These are phyloP conservation scores for Philopedon plagiatum DNA, from an alignment of 2,888 invertebrate genomes.

Conservation along the genomic window DNA sequence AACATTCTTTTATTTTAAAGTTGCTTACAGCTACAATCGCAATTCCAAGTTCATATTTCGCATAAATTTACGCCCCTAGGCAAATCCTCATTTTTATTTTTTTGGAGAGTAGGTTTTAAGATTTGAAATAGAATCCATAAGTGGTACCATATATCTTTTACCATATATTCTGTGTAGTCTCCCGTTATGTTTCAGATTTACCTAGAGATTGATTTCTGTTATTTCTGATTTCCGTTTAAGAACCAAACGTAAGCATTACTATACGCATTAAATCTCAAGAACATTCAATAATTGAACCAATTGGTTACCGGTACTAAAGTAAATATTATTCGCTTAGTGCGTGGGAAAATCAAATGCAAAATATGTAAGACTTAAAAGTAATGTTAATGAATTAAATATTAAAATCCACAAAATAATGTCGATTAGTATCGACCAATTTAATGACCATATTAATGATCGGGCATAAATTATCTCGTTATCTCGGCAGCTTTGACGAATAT, in stretches of 20 bases:
- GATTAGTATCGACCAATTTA: slow-evolving; percentile 13
- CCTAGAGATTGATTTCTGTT: slow-evolving; percentile 1
- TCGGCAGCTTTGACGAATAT: slow-evolving; percentile 3
- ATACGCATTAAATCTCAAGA: background rate
- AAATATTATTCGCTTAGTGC: slow-evolving; percentile 3
- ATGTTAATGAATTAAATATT: slow-evolving; percentile 17
- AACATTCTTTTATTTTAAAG: background rate
- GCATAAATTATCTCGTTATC: slow-evolving; percentile 13
- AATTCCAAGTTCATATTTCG: background rate
- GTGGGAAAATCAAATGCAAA: slow-evolving; percentile 8
- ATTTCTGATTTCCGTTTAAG: background rate
- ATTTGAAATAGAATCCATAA: background rate
- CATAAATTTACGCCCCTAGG: background rate
- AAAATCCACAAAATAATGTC: background rate
- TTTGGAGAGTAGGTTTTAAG: background rate
- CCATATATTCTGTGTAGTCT: background rate
- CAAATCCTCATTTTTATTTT: background rate
- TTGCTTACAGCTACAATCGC: background rate
- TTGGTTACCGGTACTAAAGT: slow-evolving; percentile 1
- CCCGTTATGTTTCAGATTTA: slow-evolving; percentile 2
- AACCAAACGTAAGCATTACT: background rate
- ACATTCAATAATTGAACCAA: slow-evolving; percentile 16
- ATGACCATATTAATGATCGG: background rate
- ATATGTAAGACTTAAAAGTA: slow-evolving; percentile 2
- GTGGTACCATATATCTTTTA: background rate